These are phyloP conservation scores for Pan troglodytes DNA, from an alignment of 2,113 vertebrate genomes.

Conservation along the genomic window DNA sequence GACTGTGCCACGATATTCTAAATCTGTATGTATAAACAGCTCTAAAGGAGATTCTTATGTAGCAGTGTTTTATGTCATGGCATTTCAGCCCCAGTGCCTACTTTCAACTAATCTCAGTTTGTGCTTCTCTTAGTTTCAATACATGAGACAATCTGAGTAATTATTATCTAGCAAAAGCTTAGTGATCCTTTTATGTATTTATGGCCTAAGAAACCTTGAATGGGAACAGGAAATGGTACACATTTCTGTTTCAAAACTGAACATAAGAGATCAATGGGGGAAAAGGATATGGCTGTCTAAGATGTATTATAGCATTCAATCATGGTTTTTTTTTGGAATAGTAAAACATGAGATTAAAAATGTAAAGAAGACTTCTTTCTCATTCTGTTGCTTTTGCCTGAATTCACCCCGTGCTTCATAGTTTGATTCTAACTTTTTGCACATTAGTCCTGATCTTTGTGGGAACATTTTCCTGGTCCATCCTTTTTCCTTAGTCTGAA, in stretches of 20 bases:
- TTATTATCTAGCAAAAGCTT: background rate
- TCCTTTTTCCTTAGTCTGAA: background rate
- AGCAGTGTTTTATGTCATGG: fast-evolving
- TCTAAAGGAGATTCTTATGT: background rate
- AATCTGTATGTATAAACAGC: background rate
- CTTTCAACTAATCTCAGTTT: background rate
- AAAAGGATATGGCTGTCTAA: background rate
- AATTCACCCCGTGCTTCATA: background rate
- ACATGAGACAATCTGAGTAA: background rate
- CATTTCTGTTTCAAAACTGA: background rate
- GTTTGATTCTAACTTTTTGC: background rate
- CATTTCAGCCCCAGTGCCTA: background rate
- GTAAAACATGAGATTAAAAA: background rate
- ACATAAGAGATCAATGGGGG: background rate
- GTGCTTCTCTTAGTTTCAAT: background rate
- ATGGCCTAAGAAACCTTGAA: background rate
- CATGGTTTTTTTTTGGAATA: background rate
- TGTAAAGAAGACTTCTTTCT: background rate
- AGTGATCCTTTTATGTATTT: background rate
- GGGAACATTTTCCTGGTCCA: background rate
- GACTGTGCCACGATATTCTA: background rate
- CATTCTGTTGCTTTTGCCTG: background rate
- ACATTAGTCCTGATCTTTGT: background rate
- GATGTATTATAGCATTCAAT: background rate
- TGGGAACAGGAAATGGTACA: background rate